Evolutionary conservation across 1,140 invertebrate genomes (phyloP), one percentile per base, ranked within the genome.

Genomic region (Colletes gigas): DNA sequence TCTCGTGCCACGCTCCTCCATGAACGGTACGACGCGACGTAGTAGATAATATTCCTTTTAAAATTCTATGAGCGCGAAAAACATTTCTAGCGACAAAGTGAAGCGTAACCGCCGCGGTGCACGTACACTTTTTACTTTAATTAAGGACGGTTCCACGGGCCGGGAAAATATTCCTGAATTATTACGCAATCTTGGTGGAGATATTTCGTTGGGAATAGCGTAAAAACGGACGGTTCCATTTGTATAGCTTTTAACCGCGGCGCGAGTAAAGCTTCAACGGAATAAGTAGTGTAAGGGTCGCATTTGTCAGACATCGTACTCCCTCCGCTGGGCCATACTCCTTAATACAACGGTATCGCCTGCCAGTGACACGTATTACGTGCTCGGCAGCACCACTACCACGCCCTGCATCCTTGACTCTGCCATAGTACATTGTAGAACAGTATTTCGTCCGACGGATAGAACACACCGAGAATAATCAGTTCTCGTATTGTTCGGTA

Each of bases 241-340:
- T 79, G 60, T 73, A 73, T 12, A 60, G 73, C 60, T 73, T 79
- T 73, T 57, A 30, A 73, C 6, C 59, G 60, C 15, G 59, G 47
- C 67, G 7, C 19, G 17, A 39, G 44, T 9, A 65, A 57, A 73
- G 52, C 39, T 73, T 30, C 41, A 19, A 30, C 8, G 47, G 3
- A 41, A 41, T 30, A 19, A 79, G 77, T 79, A 50, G 77, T 73
- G 66, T 19, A 70, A 63, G 60, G 21, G 59, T 14, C 60, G 77
- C 60, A 79, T 79, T 79, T 79, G 70, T 79, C 77, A 79, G 77
- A 57, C 77, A 73, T 79, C 70, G 69, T 79, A n/a, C 70, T 47
- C 50, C 69, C 63, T n/a, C 59, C 14, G 17, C 50, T 3, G 21
- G 39, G 15, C 77, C 17, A 65, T 79, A 73, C 77, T 73, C 70